phyloP scores from a whole-genome alignment of 2,797 vertebrate species.

The Sebastes vulpes region DNA sequence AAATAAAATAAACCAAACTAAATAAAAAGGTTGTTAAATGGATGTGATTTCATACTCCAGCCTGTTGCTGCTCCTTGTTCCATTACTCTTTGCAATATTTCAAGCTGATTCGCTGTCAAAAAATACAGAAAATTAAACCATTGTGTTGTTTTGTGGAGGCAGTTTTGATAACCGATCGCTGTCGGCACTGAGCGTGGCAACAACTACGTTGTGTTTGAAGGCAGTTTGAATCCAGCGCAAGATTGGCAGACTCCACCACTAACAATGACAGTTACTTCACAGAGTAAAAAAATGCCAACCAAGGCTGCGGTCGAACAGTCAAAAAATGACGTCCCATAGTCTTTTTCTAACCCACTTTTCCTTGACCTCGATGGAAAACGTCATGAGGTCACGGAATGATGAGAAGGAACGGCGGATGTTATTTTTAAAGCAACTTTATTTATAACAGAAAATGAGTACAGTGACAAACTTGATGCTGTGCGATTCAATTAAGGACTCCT shows the following conservation, averaged over 20 bases:
- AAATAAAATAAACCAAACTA: too few species aligned
- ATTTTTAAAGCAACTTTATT: too few species aligned
- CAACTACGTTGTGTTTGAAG: not conserved
- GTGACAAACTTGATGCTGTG: too few species aligned
- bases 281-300: not conserved
- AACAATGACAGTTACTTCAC: not conserved
- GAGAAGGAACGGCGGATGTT: too few species aligned
- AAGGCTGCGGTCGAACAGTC: too few species aligned
- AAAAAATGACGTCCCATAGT: rapidly evolving
- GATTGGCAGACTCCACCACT: not conserved
- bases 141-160: not conserved
- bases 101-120: not conserved
- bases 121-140: not conserved
- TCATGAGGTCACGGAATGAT: not conserved
- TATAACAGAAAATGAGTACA: too few species aligned
- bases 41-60: not conserved
- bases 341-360: not conserved
- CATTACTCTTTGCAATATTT: not conserved
- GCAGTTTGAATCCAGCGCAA: not conserved
- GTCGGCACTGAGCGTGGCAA: rapidly evolving
- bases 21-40: not conserved
- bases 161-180: not conserved
- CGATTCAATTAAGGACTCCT: too few species aligned
- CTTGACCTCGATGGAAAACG: not conserved
- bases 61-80: not conserved